A percentile compares a stretch with the other conserved stretches of the same genome.
These are phyloP conservation scores for Protophormia terraenovae DNA, from an alignment of 2,888 invertebrate species.

Conservation along the genomic window DNA sequence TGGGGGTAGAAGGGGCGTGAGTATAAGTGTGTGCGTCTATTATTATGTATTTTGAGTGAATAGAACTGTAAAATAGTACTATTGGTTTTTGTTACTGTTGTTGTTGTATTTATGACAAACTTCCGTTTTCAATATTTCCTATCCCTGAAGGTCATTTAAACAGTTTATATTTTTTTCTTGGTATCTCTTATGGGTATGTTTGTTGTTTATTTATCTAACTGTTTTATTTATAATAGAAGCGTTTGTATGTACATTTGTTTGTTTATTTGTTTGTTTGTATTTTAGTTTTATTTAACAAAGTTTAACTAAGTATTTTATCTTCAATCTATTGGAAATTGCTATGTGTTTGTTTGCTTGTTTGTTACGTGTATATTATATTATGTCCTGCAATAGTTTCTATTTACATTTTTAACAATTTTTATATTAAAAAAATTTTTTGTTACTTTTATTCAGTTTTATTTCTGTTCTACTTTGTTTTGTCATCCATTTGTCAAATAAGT, in stretches of 20 bases:
- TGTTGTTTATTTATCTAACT: neutral
- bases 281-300: neutral
- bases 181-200: neutral
- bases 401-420: slow-evolving; percentile 26
- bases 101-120: slow-evolving; percentile 54
- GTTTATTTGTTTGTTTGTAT: neutral
- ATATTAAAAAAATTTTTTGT: neutral
- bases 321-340: slow-evolving; percentile 2
- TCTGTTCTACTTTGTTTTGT: neutral
- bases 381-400: neutral
- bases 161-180: neutral
- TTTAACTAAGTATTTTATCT: slow-evolving; percentile 3
- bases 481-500: slow-evolving; percentile 17
- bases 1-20: neutral
- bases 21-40: neutral
- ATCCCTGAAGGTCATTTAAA: slow-evolving; percentile 29
- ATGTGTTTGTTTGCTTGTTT: neutral
- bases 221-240: too few relatives aligned
- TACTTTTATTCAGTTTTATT: neutral
- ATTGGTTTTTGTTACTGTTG: neutral
- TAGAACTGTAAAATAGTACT: slow-evolving; percentile 34
- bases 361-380: too few relatives aligned
- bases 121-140: slow-evolving; percentile 58
- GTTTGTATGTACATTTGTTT: neutral
- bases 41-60: slow-evolving; percentile 39